phyloP scores from a whole-genome alignment of 2,888 invertebrate species.

The Drosophila fulvimacula region DNA sequence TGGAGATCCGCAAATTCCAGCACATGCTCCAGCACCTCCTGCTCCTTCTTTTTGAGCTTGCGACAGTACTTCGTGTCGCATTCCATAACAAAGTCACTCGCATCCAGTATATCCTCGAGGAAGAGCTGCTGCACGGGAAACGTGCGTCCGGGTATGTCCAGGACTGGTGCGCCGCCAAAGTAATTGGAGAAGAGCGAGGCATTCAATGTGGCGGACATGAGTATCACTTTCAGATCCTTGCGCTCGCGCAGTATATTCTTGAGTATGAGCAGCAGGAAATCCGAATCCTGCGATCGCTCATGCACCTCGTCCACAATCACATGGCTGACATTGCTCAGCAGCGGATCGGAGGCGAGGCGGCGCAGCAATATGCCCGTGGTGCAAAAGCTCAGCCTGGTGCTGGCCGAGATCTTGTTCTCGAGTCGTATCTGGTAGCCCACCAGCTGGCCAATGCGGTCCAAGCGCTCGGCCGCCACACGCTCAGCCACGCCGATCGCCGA shows the following conservation, averaged over 20 bases:
- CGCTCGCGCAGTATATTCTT: slow-evolving; percentile 90
- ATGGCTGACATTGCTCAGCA: slow-evolving; percentile 92
- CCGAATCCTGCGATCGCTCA: slow-evolving; percentile 95
- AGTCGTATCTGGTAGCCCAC: slow-evolving; percentile 90
- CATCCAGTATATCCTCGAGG: slow-evolving; percentile 92
- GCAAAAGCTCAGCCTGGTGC: slow-evolving; percentile 95
- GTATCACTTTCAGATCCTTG: slow-evolving; percentile 91
- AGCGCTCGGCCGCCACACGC: slow-evolving; percentile 94
- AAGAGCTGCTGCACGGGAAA: slow-evolving; percentile 93
- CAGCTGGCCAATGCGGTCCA: slow-evolving; percentile 87
- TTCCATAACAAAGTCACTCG: slow-evolving; percentile 87
- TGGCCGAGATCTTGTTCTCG: slow-evolving; percentile 90
- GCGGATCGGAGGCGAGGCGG: slow-evolving; percentile 91
- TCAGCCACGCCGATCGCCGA: slow-evolving; percentile 97
- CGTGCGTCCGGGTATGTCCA: slow-evolving; percentile 93
- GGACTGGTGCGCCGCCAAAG: slow-evolving; percentile 90
- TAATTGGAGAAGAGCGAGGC: slow-evolving; percentile 93
- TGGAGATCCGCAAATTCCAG: slow-evolving; percentile 88
- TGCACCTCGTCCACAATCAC: slow-evolving; percentile 96
- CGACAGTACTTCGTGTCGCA: slow-evolving; percentile 87
- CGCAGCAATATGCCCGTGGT: slow-evolving; percentile 96
- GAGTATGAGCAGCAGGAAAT: slow-evolving; percentile 93
- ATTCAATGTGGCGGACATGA: slow-evolving; percentile 98
- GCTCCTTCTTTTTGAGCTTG: slow-evolving; percentile 87
- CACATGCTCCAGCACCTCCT: slow-evolving; percentile 87